Evolutionary conservation across 2,888 invertebrate species (phyloP).

Genomic region (Petrolisthes manimaculis): DNA sequence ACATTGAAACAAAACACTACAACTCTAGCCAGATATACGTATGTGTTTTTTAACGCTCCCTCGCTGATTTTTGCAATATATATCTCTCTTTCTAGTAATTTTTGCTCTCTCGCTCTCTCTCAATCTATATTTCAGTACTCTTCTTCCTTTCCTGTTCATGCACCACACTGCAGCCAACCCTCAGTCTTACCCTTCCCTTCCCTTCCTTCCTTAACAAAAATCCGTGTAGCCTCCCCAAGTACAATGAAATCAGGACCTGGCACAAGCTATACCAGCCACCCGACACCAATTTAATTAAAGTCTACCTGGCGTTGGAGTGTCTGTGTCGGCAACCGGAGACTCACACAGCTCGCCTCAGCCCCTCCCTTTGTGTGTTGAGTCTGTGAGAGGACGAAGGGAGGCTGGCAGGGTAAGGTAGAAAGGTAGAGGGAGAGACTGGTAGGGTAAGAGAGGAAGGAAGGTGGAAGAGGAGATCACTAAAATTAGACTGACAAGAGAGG

Average conservation of each 20-base stretch:
- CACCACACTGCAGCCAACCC: not conserved
- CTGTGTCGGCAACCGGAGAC: conserved; percentile 13
- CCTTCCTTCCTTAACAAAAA: not conserved
- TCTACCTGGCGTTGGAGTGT: not conserved
- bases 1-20: too few relatives aligned
- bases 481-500: not conserved
- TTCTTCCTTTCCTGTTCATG: not conserved
- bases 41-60: too few relatives aligned
- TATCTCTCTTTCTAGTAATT: too few relatives aligned
- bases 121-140: not conserved
- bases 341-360: not conserved
- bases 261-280: not conserved
- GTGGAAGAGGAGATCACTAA: not conserved
- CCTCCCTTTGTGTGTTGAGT: conserved; percentile 5
- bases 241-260: not conserved
- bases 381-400: not conserved
- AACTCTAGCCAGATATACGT: too few relatives aligned
- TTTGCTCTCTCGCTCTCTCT: too few relatives aligned
- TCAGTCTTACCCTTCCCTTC: not conserved
- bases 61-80: too few relatives aligned
- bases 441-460: not conserved
- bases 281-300: conserved; percentile 6
- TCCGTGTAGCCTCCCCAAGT: not conserved
- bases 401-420: not conserved
- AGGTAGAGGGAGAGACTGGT: not conserved